Conservation (phyloP, 2,888 invertebrate species). For the Phyllotreta cruciferae region DNA sequence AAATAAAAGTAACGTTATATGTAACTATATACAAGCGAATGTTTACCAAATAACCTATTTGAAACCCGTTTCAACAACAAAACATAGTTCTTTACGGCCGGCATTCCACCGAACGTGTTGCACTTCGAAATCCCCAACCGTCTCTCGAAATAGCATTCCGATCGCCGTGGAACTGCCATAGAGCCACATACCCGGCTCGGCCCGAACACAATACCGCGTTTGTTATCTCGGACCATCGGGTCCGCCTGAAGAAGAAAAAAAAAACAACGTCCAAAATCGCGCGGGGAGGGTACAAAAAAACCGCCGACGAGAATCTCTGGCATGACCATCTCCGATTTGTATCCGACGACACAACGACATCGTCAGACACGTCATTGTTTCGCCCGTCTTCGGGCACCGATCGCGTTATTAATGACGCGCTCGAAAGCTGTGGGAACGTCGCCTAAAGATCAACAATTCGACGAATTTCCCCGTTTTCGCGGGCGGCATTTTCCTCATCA, state of each 20-base stretch:
- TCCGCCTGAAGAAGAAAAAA: conserved; percentile 23
- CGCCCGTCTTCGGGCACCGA: conserved; percentile 47
- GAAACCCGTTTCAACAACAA: too few relatives aligned
- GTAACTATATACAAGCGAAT: too few relatives aligned
- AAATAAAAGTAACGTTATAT: too few relatives aligned
- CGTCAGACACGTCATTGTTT: conserved; percentile 50
- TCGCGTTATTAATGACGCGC: conserved; percentile 52
- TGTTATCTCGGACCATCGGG: conserved; percentile 33
- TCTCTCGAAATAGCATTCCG: conserved; percentile 25
- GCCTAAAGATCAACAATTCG: conserved; percentile 6
- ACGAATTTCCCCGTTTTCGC: conserved; percentile 44
- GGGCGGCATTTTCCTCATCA: conserved; percentile 59
- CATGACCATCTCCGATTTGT: conserved; percentile 48
- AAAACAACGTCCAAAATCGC: conserved; percentile 30
- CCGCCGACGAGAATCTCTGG: conserved; percentile 42
- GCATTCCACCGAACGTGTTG: too few relatives aligned
- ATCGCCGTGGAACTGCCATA: conserved; percentile 24
- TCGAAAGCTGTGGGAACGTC: conserved; percentile 47
- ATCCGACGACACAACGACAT: conserved; percentile 46
- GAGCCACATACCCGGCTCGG: conserved; percentile 30
- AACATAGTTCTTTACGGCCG: too few relatives aligned
- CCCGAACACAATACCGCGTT: conserved; percentile 36
- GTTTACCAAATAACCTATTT: too few relatives aligned
- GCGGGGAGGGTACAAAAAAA: conserved; percentile 27
- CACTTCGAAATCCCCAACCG: neutral